A percentile compares a stretch with the other conserved stretches of the same genome.
phyloP scores from a whole-genome alignment of 2,888 invertebrate genomes.

The Heliconius ismenius region DNA sequence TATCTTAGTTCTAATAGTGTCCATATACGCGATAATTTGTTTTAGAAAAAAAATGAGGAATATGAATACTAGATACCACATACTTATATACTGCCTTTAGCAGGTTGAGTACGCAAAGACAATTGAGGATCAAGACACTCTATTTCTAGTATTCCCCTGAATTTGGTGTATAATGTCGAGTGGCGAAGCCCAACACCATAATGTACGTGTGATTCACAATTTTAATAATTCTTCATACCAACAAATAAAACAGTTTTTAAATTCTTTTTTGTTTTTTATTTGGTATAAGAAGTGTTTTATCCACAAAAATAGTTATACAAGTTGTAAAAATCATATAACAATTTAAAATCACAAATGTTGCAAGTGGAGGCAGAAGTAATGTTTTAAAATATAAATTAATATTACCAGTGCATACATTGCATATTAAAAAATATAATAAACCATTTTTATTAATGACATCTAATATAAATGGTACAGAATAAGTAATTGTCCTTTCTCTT shows the following conservation, averaged over 20 bases:
- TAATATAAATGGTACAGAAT: conserved; percentile 81
- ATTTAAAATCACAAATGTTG: conserved; percentile 80
- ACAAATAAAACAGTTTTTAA: conserved; percentile 31
- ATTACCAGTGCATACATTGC: conserved; percentile 92
- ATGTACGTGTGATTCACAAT: not conserved
- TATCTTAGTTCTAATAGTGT: too few relatives aligned
- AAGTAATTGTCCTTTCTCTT: conserved; percentile 46
- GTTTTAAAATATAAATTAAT: conserved; percentile 89
- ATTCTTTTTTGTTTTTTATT: conserved; percentile 47
- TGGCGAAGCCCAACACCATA: too few relatives aligned
- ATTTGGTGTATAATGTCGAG: too few relatives aligned
- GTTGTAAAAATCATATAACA: conserved; percentile 79
- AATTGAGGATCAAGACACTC: too few relatives aligned
- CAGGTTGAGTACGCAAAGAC: too few relatives aligned
- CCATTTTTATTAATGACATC: conserved; percentile 91
- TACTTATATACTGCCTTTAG: too few relatives aligned
- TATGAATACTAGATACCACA: too few relatives aligned
- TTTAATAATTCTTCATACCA: not conserved
- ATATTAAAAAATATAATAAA: conserved; percentile 89
- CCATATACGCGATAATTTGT: too few relatives aligned
- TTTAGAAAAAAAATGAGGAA: too few relatives aligned
- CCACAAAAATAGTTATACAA: conserved; percentile 60
- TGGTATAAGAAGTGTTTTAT: conserved; percentile 70
- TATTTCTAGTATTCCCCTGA: too few relatives aligned
- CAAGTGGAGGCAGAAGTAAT: conserved; percentile 63